Base-by-base conservation (phyloP, 2,888 invertebrate genomes). In the Calliphora vomitoria region DNA sequence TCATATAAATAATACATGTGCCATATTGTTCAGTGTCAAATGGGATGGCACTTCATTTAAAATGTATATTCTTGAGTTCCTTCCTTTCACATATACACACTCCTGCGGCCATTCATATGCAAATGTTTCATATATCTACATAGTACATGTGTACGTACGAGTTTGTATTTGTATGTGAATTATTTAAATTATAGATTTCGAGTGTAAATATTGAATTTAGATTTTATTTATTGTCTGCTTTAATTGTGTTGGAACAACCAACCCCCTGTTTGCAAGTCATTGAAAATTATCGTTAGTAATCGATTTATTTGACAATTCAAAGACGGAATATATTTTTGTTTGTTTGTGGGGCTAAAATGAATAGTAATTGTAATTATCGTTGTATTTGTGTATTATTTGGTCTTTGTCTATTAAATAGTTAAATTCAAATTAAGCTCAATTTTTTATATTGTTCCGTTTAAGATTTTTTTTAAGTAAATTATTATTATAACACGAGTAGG, bases 231-330 rank as follows among this genome's bases (percentile, higher is more conserved):
- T 53, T 69, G 47, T 35, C 53, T 44, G 13, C 44, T 72, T 66
- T 53, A 38, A 68, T 58, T 71, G 20, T 44, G 13, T 58, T 35
- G 71, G n/a, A 18, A 44, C 2, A 66, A 55, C 31, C 69, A n/a
- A 35, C 18, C 62, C 55, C 15, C 13, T 8, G 25, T 8, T 78
- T 5, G 68, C 4, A 25, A 72, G n/a, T 64, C 38, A 58, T 41
- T 50, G n/a, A 72, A 58, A 38, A n/a, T 66, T 55, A 18, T 64
- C 11, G 15, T 66, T 41, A 35, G 35, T 82, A 83, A 87, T 87
- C 83, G 86, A 87, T 83, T 83, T 75, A 71, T 20, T 50, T 83
- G 72, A 62, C 20, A 78, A 50, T 66, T 76, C 20, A 58, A 76
- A 31, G 25, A 25, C 10, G 18, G 35, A 15, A 72, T n/a, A 74